These are phyloP conservation scores for Caranx melampygus DNA, from an alignment of 2,113 vertebrate species.

Conservation along the genomic window DNA sequence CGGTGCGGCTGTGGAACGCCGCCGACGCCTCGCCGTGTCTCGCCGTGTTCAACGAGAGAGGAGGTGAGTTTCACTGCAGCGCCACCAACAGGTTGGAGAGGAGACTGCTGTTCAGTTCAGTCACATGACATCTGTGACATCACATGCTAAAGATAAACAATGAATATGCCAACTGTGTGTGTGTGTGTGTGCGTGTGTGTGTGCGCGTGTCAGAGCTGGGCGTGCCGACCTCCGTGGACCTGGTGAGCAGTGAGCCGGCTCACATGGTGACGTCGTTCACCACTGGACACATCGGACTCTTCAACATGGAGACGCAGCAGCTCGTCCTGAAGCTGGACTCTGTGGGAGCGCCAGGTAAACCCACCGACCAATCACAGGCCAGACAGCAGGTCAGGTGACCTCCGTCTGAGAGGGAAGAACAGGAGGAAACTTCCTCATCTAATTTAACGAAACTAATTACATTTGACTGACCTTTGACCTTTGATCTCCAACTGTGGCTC, in stretches of 20 bases:
- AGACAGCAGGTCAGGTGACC: too few species aligned
- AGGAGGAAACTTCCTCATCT: too few species aligned
- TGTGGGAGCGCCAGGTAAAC: constrained; percentile 83
- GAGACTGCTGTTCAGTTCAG: too few species aligned
- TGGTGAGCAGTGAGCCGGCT: constrained; percentile 93
- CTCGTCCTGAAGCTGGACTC: constrained; percentile 92
- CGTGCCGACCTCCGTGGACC: constrained; percentile 92
- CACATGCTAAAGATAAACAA: too few species aligned
- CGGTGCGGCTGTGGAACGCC: constrained; percentile 92
- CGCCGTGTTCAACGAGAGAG: constrained; percentile 89
- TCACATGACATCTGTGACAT: too few species aligned
- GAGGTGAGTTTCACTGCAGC: constrained; percentile 81
- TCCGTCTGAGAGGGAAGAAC: too few species aligned
- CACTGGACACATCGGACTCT: constrained; percentile 91
- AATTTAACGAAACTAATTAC: too few species aligned
- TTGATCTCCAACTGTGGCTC: too few species aligned
- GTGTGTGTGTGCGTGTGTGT: neutral
- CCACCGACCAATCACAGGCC: too few species aligned
- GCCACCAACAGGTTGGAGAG: neutral
- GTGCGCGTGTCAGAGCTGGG: constrained; percentile 86
- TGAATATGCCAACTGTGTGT: too few species aligned
- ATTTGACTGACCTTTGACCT: too few species aligned
- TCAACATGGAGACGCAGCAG: constrained; percentile 96
- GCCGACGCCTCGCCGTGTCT: constrained; percentile 86
- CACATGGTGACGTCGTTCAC: constrained; percentile 94